Base-by-base conservation (phyloP, 2,797 vertebrate species). In the Eulemur albifrons region DNA sequence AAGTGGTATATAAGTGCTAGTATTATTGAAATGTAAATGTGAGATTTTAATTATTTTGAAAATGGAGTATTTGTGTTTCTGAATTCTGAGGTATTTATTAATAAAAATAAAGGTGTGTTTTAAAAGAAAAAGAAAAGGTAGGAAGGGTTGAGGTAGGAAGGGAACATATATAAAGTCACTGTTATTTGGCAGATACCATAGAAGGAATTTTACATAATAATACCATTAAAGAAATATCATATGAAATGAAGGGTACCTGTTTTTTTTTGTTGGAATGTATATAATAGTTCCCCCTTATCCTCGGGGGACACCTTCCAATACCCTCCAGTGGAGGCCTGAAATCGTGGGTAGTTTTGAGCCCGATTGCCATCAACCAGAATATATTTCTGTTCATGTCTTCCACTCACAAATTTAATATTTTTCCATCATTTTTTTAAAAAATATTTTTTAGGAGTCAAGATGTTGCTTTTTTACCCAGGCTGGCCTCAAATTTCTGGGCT, bases 31-130 rank as follows among this genome's bases (percentile, higher is more conserved):
- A 94, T 70, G 17, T 82, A 70, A 90, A 54, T 93, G 21, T 93
- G 81, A 8, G 7, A 90, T 77, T 95, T 96, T 63, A 93, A 77
- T 43, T 89, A n/a, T 67, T 63, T 94, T 86, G 61, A 95, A 95
- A 93, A 81, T 93, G 21, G 25, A 72, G 18, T 61, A 73, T 40
- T 83, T 94, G 30, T 91, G 43, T 90, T 94, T 90, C 48, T 80
- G 35, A 93, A 13, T 86, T 93, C 13, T 72, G 54, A 91, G 21
- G 25, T 72, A 75, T 18, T 95, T 25, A 57, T 57, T 25, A 57
- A 23, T 96, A 83, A 83, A 96, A 87, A 93, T 83, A 72, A 25
- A 94, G 25, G 23, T 38, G 6, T 84, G 21, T 82, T 57, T 57
- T 92, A 69, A 87, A 54, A 81, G 50, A 79, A 92, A 25, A 69